Evolutionary conservation across 1,140 invertebrate species (phyloP).

Genomic region (Panagrolaimus sp.): DNA sequence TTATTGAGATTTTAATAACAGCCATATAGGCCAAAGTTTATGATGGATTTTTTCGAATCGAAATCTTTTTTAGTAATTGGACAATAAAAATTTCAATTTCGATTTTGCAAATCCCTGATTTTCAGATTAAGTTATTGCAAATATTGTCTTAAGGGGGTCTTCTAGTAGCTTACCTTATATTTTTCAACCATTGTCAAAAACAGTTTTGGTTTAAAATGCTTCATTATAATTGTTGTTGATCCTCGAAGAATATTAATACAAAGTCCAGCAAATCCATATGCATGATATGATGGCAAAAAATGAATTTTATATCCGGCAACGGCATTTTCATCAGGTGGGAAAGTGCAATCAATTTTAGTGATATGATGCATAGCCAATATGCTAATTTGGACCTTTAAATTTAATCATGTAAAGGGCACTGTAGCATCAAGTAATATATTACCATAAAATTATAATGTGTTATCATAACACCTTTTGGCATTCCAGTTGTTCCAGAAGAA

Average conservation of each 20-base stretch:
- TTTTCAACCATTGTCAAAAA: constrained; percentile 68
- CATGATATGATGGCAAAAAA: constrained; percentile 77
- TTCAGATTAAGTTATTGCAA: no score
- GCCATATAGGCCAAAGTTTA: no score
- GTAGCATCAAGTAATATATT: no score
- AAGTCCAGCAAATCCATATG: constrained; percentile 67
- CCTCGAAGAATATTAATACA: constrained; percentile 61
- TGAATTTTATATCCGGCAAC: constrained; percentile 26
- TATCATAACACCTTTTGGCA: constrained; percentile 29
- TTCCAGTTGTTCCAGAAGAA: constrained; percentile 12
- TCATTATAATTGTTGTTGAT: constrained; percentile 68
- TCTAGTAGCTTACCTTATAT: constrained; percentile 65
- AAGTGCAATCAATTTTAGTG: not conserved
- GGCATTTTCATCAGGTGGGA: not conserved
- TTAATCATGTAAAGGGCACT: no score
- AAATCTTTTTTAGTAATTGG: no score
- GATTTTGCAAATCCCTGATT: no score
- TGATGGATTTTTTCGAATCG: no score
- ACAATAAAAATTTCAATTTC: no score
- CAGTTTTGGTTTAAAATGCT: constrained; percentile 69
- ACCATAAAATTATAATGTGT: constrained; percentile 52
- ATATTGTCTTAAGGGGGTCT: no score
- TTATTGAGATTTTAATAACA: no score
- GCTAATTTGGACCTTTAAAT: constrained; percentile 60
- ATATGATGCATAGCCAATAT: constrained; percentile 13